A percentile compares a stretch with the other conserved stretches of the same genome.
Conservation (phyloP, 2,888 invertebrate genomes). For the Pyrochroa serraticornis region DNA sequence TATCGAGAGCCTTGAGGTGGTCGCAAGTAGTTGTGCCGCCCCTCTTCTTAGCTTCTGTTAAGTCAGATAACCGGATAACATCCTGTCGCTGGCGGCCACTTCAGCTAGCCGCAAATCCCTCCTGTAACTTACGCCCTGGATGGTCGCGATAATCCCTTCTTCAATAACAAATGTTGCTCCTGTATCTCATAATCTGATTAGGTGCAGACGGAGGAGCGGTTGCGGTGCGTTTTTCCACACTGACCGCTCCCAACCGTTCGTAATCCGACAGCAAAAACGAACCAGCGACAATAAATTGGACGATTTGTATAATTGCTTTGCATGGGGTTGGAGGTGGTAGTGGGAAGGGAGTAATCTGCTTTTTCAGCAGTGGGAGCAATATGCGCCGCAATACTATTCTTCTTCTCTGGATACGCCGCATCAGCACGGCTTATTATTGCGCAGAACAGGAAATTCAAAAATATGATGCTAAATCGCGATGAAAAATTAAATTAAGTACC, state of each 20-base stretch:
- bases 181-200: conserved; percentile 54
- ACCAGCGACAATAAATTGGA: background rate
- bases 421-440: too few relatives aligned
- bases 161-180: conserved; percentile 53
- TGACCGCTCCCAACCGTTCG: conserved; percentile 1
- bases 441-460: too few relatives aligned
- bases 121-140: conserved; percentile 46
- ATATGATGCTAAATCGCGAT: too few relatives aligned
- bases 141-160: conserved; percentile 51
- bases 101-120: conserved; percentile 49
- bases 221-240: background rate
- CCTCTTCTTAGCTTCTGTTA: conserved; percentile 32
- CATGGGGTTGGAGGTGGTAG: background rate
- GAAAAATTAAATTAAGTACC: too few relatives aligned
- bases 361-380: background rate
- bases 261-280: background rate
- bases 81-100: conserved; percentile 48
- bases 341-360: background rate
- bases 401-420: too few relatives aligned
- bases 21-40: conserved; percentile 23
- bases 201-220: conserved; percentile 29
- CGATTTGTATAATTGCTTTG: conserved; percentile 6
- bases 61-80: conserved; percentile 35
- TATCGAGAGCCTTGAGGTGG: conserved; percentile 19
- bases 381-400: too few relatives aligned